Base-by-base conservation (phyloP, 2,888 invertebrate species). In the Amiota mariae region DNA sequence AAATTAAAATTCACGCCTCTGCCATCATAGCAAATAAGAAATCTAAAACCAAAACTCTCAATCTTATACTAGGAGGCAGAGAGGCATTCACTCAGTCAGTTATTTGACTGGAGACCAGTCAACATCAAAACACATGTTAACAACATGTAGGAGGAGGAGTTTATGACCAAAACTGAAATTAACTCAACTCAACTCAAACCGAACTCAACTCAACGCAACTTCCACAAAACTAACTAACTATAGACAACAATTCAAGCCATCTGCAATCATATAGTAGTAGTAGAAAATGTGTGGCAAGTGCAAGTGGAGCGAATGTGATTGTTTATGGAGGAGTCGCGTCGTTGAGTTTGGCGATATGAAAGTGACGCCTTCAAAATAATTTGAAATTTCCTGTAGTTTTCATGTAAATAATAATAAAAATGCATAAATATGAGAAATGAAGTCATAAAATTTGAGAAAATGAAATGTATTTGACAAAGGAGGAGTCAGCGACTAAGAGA, bases 391-490 rank as follows among this genome's bases (percentile, higher is more conserved):
- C 74, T 75, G 36, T 67, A 82, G 79, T 74, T 75, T 76, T 73
- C 80, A 79, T 71, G 78, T 61, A 54, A 47, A 20, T 54, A 77
- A 81, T 81, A 81, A 82, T 80, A 79, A 80, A 78, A 82, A 78
- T 77, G 74, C 78, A 82, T 80, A 82, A 82, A 82, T 79, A 77
- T 77, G 79, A 82, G 79, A 78, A 80, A 82, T 82, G 81, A 82
- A 82, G 81, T 82, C 82, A 82, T 82, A 82, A 82, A 81, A 78
- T 71, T 71, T 47, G n/a, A 63, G 24, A 63, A 63, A 36, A 63
- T 63, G 46, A 63, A 63, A 59, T 20, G 20, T 15, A 11, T 18
- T 18, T 59, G 71, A 48, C 75, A 75, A 61, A 73, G 49, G 64
- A 73, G 49, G 56, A 36, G 20, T 1, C 12, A 18, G 46, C 64